Base-by-base conservation (phyloP, 2,888 invertebrate genomes). In the Melieria crassipennis region DNA sequence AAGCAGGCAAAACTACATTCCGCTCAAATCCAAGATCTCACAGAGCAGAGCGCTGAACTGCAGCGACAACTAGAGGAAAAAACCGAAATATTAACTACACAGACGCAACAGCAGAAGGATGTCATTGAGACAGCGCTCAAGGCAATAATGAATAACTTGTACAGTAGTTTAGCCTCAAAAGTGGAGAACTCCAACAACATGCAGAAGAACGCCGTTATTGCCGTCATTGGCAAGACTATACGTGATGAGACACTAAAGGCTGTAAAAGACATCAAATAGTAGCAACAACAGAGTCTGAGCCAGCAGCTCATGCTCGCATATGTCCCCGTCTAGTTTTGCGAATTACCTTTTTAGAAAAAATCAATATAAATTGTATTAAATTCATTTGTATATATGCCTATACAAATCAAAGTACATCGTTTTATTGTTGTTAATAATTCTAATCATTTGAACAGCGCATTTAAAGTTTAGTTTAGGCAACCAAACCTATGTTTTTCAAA, bases 71-170 rank as follows among this genome's bases (percentile, higher is more conserved):
- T 69, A 4, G 13, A 70, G 43, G 70, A 61, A 5, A 70, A 74
- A 65, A 43, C 7, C 0, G 42, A 70, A 55, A 45, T 7, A 13
- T 3, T 16, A 43, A 9, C 42, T 48, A 13, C 30, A 30, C 30
- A 30, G 30, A 30, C 30, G 30, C 30, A 30, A 30, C 30, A 30
- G 30, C 30, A 30, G 30, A 30, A 30, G 30, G 30, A 30, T 30
- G 30, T 64, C 1, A 16, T 66, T 0, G 70, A 75, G 50, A 6
- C 55, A 48, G 69, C 73, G n/a, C 73, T 82, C 5, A 81, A 81
- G 66, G 71, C 77, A 30, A 81, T 81, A 50, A 83, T 83, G 82
- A 83, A 82, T 73, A 80, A 78, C 75, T 77, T 83, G 13, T 83
- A 81, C 71, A 72, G 77, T 9, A 78, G 74, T 48, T 75, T 83